phyloP scores from a whole-genome alignment of 30 jellyfish, hydroid and myxozoan species.

The Morbakka virulenta region DNA sequence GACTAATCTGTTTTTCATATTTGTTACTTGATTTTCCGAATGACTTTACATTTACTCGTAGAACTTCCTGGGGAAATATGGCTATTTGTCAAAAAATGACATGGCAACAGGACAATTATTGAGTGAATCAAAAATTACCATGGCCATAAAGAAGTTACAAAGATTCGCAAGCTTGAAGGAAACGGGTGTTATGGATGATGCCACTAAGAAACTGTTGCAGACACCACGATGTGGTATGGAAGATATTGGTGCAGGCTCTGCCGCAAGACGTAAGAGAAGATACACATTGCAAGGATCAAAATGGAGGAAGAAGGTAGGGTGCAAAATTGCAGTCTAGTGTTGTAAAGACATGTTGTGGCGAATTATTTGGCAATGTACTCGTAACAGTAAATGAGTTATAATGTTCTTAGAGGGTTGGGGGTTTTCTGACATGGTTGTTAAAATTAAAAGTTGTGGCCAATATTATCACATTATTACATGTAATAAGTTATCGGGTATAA shows the following conservation, averaged over 20 bases:
- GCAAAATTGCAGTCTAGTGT: background rate
- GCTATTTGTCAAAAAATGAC: slow-evolving; percentile 41
- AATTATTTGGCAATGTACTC: no score
- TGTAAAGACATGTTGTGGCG: no score
- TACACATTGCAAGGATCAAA: slow-evolving; percentile 68
- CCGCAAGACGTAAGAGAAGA: slow-evolving; percentile 70
- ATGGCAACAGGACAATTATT: slow-evolving; percentile 11
- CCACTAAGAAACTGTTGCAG: slow-evolving; percentile 57
- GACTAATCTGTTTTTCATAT: no score
- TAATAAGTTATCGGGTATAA: no score
- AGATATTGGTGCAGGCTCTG: slow-evolving; percentile 56
- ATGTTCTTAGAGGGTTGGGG: no score
- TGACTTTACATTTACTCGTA: background rate
- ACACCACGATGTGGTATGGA: slow-evolving; percentile 92
- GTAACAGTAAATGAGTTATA: no score
- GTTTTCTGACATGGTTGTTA: no score
- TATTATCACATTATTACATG: no score
- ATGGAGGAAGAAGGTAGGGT: slow-evolving; percentile 64
- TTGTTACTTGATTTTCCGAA: no score
- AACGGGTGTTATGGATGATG: slow-evolving; percentile 72
- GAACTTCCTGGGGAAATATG: slow-evolving; percentile 42
- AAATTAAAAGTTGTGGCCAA: no score
- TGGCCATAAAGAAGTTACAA: slow-evolving; percentile 65
- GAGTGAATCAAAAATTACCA: background rate
- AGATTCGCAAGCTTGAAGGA: slow-evolving; percentile 63